A percentile compares a stretch with the other conserved stretches of the same genome.
Evolutionary conservation across 2,113 vertebrate species (phyloP).

Genomic region (Gnathonemus longibarbis): DNA sequence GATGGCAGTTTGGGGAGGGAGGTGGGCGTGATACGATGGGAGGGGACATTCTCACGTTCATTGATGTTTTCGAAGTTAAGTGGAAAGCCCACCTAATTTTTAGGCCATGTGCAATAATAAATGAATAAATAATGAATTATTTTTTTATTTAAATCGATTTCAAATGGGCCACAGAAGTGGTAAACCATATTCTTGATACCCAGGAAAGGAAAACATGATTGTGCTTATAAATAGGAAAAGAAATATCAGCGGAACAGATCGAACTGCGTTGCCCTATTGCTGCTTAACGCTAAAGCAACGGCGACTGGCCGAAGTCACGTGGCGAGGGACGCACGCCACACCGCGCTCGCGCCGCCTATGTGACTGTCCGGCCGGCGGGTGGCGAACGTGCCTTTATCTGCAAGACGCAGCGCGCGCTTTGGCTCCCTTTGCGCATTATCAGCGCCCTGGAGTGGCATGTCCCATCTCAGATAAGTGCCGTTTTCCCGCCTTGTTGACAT

Average conservation of each 20-base stretch:
- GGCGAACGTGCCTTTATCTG: constrained; percentile 57
- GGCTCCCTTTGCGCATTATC: constrained; percentile 46
- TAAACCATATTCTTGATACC: background rate
- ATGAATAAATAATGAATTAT: background rate
- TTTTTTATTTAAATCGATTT: background rate
- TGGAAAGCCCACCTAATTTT: background rate
- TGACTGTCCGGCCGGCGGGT: background rate
- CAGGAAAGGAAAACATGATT: background rate
- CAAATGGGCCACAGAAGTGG: background rate
- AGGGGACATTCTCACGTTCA: background rate
- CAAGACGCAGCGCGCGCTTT: constrained; percentile 39
- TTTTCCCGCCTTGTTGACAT: constrained; percentile 22
- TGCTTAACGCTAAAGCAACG: background rate
- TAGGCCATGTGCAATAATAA: background rate
- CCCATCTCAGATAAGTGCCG: constrained; percentile 43
- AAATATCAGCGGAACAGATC: background rate
- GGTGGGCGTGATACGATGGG: background rate
- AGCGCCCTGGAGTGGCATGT: constrained; percentile 29
- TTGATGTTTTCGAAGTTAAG: background rate
- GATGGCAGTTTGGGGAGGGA: constrained; percentile 20
- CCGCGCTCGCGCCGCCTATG: constrained; percentile 23
- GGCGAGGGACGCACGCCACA: too few relatives aligned
- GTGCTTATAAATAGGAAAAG: background rate
- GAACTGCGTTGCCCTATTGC: background rate
- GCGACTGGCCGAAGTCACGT: background rate